phyloP scores from a whole-genome alignment of 2,888 invertebrate genomes.

The Oscheius sp. region DNA sequence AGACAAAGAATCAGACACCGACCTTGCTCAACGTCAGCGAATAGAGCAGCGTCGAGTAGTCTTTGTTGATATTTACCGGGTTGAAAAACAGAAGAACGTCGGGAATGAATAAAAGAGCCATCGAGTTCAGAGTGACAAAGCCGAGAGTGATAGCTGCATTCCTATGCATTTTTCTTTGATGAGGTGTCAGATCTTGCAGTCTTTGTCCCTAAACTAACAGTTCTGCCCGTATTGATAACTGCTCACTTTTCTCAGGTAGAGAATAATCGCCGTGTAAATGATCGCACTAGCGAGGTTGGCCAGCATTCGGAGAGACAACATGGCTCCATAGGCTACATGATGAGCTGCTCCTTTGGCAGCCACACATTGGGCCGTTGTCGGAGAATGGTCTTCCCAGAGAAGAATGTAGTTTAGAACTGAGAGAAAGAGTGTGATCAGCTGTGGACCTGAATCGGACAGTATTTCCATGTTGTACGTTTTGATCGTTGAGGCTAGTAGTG shows the following conservation, averaged over 20 bases:
- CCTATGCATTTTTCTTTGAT: constrained; percentile 46
- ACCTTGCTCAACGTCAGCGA: constrained; percentile 57
- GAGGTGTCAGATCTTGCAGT: constrained; percentile 15
- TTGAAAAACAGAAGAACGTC: constrained; percentile 49
- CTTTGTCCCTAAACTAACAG: not conserved
- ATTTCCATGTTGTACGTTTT: too few relatives aligned
- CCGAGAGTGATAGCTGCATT: constrained; percentile 52
- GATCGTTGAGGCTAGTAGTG: too few relatives aligned
- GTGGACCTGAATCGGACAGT: constrained; percentile 36
- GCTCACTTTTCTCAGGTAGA: constrained; percentile 38
- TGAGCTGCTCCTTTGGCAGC: constrained; percentile 56
- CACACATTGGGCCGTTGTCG: constrained; percentile 42
- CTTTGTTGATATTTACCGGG: constrained; percentile 44
- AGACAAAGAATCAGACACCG: not conserved
- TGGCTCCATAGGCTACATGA: constrained; percentile 46
- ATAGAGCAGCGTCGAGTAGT: constrained; percentile 49
- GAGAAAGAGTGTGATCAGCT: constrained; percentile 30
- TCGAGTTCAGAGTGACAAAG: constrained; percentile 42
- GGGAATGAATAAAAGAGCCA: constrained; percentile 47
- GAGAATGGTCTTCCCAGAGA: constrained; percentile 29
- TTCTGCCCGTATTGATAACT: not conserved
- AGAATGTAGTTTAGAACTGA: constrained; percentile 41
- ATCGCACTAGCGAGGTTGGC: constrained; percentile 48
- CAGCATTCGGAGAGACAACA: constrained; percentile 47
- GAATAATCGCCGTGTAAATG: constrained; percentile 44